Evolutionary conservation across 2,888 invertebrate genomes (phyloP), one percentile per base, ranked within the genome.

Genomic region (Leucoma salicis): DNA sequence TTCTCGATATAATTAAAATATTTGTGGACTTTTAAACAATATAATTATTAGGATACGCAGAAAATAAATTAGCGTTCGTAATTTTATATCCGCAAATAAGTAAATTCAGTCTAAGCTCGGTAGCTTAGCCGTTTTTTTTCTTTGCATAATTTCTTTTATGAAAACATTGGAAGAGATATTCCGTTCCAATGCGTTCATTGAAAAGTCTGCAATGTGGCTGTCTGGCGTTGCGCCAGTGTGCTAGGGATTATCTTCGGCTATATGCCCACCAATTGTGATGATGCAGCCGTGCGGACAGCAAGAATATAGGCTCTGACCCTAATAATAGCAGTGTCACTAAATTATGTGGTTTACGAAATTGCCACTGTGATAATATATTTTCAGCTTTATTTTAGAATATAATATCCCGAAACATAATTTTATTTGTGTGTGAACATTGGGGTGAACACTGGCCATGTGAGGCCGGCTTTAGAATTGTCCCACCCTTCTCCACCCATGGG

Each of bases 131-230:
- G 34, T 50, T 52, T 60, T 67, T 74, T 82, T 83, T 82, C 76
- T 82, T 79, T 74, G 76, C 78, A 73, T 76, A 78, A 81, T 83
- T 80, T 80, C 80, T 84, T 86, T 84, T 81, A 80, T 85, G 82
- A 77, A 80, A 82, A 86, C 84, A 82, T 79, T 82, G 77, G 77
- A 66, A 67, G 80, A 86, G 87, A 88, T 86, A 87, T 87, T 88
- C 87, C 87, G 75, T 83, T 69, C 70, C 81, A 81, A 79, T 82
- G 78, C 69, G 74, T 85, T 80, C 82, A 87, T 88, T 89, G 88
- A 88, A 88, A 87, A 87, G 78, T 84, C 86, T 83, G 87, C 88
- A 88, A 85, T 80, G 80, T 80, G 82, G 76, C 71, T 68, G 80
- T 70, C 74, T 89, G 87, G 87, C 87, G 71, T 42, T 48, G 66